Evolutionary conservation across 2,113 vertebrate species (phyloP).

Genomic region (Ascaphus truei): DNA sequence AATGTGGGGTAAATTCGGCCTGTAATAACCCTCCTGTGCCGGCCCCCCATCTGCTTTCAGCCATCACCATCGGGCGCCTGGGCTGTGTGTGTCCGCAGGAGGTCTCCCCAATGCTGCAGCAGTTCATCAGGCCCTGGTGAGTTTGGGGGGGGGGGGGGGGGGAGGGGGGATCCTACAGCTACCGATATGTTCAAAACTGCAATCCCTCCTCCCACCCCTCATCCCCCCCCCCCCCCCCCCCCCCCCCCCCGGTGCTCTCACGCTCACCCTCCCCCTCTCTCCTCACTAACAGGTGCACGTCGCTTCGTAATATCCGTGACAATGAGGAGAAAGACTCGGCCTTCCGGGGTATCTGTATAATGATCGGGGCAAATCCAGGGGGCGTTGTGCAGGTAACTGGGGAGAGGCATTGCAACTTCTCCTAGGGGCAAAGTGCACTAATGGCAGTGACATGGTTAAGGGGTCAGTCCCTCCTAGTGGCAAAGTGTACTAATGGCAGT

Average conservation of each 20-base stretch:
- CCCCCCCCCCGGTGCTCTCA: neutral
- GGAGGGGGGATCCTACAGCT: neutral
- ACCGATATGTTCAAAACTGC: neutral
- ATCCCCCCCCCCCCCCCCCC: too few relatives aligned
- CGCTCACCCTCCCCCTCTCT: neutral
- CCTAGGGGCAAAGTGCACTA: too few relatives aligned
- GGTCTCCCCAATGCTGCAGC: slow-evolving; percentile 88
- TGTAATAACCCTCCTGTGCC: neutral
- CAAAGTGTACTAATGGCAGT: too few relatives aligned
- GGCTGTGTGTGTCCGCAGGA: slow-evolving; percentile 94
- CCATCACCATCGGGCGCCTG: slow-evolving; percentile 88
- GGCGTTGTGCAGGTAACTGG: slow-evolving; percentile 84
- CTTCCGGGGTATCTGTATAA: slow-evolving; percentile 91
- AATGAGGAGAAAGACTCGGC: slow-evolving; percentile 94
- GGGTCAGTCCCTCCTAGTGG: too few relatives aligned
- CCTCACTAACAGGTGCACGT: slow-evolving; percentile 71
- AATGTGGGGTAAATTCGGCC: neutral
- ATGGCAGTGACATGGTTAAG: too few relatives aligned
- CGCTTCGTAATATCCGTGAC: slow-evolving; percentile 87
- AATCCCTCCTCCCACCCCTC: too few relatives aligned
- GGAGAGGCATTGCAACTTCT: too few relatives aligned
- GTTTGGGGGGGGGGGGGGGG: too few relatives aligned
- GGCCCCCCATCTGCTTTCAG: slow-evolving; percentile 45
- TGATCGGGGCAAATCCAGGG: slow-evolving; percentile 91
- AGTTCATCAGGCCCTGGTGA: slow-evolving; percentile 93